Conservation (phyloP, 2,888 invertebrate genomes). For the Ommatoiulus sabulosus region DNA sequence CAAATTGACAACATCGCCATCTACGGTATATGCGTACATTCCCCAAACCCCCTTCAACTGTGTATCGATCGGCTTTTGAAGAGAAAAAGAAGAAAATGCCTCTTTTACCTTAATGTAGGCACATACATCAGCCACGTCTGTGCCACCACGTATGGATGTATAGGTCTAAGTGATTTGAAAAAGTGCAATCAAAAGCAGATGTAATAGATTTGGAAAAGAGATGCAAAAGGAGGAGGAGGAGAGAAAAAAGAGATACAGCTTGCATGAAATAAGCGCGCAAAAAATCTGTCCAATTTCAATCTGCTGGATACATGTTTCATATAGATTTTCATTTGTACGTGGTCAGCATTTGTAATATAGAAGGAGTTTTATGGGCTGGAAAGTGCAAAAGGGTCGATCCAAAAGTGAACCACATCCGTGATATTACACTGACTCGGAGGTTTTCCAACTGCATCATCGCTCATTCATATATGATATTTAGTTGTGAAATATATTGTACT, state of each 20-base stretch:
- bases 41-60: slow-evolving; percentile 39
- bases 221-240: slow-evolving; percentile 5
- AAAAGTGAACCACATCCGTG: not conserved
- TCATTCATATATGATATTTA: too few relatives aligned
- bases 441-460: not conserved
- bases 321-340: slow-evolving; percentile 48
- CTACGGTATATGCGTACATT: not conserved
- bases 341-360: slow-evolving; percentile 48
- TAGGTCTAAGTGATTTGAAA: slow-evolving; percentile 46
- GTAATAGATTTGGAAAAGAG: slow-evolving; percentile 46
- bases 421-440: too few relatives aligned
- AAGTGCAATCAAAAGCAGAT: slow-evolving; percentile 47
- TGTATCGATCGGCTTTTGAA: slow-evolving; percentile 37
- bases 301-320: slow-evolving; percentile 47
- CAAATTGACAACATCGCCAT: slow-evolving; percentile 25
- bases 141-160: slow-evolving; percentile 9
- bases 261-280: slow-evolving; percentile 41
- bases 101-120: slow-evolving; percentile 48
- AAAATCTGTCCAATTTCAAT: slow-evolving; percentile 47
- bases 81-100: slow-evolving; percentile 24
- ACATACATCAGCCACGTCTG: slow-evolving; percentile 41
- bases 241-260: slow-evolving; percentile 10
- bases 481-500: too few relatives aligned
- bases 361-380: slow-evolving; percentile 50
- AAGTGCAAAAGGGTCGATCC: slow-evolving; percentile 46